Percentiles rank a stretch among this genome's conserved stretches.
Evolutionary conservation across 1,140 invertebrate species (phyloP).

Genomic region (Pseudoatta argentina): DNA sequence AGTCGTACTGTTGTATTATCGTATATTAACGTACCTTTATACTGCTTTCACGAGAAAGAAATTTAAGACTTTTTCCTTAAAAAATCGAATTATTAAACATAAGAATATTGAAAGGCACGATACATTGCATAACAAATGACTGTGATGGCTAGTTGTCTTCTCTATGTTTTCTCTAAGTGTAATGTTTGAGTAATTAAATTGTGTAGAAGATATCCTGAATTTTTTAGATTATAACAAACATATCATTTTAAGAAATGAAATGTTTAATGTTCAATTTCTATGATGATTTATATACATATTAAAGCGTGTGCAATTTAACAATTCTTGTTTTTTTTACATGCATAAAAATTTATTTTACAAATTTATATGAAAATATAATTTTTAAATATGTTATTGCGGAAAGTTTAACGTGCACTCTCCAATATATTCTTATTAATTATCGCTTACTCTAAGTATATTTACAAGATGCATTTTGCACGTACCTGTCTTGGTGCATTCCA

Average conservation of each 20-base stretch:
- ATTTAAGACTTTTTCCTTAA: slow-evolving; percentile 12
- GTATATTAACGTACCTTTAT: slow-evolving; percentile 28
- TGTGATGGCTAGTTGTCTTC: neutral
- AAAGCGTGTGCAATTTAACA: neutral
- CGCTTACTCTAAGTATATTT: neutral
- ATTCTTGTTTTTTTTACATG: neutral
- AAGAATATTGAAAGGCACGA: neutral
- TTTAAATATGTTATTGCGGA: neutral
- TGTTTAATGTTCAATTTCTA: neutral
- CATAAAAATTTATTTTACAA: neutral
- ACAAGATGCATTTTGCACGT: slow-evolving; percentile 61
- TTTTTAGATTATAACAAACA: neutral
- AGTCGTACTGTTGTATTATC: slow-evolving; percentile 2
- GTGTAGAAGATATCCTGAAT: neutral
- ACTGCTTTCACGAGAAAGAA: neutral
- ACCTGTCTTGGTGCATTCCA: slow-evolving; percentile 88
- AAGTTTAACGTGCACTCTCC: neutral
- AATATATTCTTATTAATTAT: neutral
- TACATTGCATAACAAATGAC: slow-evolving; percentile 32
- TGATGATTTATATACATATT: neutral
- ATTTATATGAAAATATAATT: neutral
- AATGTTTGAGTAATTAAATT: neutral
- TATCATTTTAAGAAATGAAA: neutral
- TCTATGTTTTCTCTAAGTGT: no score
- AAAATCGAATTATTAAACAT: neutral